Base-by-base conservation (phyloP, 2,113 vertebrate species). In the Rhynchomys soricoides region DNA sequence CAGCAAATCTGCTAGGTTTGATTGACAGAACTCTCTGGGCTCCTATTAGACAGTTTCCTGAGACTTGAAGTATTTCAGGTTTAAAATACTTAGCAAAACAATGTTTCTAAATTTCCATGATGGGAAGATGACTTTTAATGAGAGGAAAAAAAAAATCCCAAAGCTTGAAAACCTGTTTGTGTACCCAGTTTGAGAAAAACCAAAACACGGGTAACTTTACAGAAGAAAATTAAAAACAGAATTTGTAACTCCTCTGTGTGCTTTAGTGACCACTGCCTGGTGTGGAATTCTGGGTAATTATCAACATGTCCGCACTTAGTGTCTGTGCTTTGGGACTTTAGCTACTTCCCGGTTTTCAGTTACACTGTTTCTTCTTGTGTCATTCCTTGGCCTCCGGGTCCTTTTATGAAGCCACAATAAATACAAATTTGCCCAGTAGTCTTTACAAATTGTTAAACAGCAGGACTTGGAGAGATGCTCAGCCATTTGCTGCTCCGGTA, bases 1-100 rank as follows among this genome's bases (percentile, higher is more conserved):
- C 0, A 87, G 52, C 40, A 79, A 57, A 50, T 29, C 12, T 82
- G 34, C 26, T 57, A 15, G 43, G 13, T 90, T 31, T 89, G 75
- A 94, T 71, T 13, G 43, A 90, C 43, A 57, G 19, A 19, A 34
- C 37, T 92, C 37, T 68, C 19, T 88, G 73, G 26, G 16, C 64
- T 2, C 70, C 12, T 82, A 6, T 48, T 93, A 16, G 82, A 40
- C 31, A 64, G 17, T n/a, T 91, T 91, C 57, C 71, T 66, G 31
- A 93, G n/a, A 82, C 74, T 77, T 93, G 29, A 59, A 93, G 52
- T 77, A 82, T 57, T 89, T 94, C 29, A 43, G 64, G 74, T 73
- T 88, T 95, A 52, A 88, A 66, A 89, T 16, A 45, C 91, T 93
- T 94, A 89, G 66, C 86, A 82, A 93, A 94, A 57, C 64, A 71